Evolutionary conservation across 2,113 vertebrate genomes (phyloP).

Genomic region (Rhadina sibilatrix): DNA sequence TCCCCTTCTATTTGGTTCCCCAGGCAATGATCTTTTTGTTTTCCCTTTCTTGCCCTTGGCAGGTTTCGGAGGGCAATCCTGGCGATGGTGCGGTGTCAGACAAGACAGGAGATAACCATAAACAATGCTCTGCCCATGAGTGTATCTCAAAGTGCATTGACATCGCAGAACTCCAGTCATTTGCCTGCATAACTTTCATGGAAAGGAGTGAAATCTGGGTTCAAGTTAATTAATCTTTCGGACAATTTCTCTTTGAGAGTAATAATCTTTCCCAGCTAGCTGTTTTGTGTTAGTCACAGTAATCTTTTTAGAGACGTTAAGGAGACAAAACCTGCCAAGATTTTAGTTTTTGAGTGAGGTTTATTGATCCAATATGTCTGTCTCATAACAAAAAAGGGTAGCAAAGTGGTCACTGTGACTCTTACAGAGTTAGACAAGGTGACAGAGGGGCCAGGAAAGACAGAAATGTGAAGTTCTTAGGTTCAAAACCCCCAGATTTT

Average conservation of each 20-base stretch:
- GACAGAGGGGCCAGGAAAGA: neutral
- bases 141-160: slow-evolving; percentile 47
- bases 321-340: neutral
- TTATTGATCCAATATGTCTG: neutral
- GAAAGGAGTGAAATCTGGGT: neutral
- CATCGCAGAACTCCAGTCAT: neutral
- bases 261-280: neutral
- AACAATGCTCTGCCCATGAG: slow-evolving; percentile 84
- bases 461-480: neutral
- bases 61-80: slow-evolving; percentile 92
- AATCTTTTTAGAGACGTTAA: neutral
- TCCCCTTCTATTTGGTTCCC: neutral
- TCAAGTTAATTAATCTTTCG: neutral
- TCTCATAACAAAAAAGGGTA: neutral
- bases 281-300: neutral
- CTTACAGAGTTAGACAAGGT: neutral
- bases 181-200: neutral
- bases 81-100: slow-evolving; percentile 89
- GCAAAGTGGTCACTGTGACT: neutral
- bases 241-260: neutral
- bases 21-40: neutral
- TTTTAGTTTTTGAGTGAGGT: neutral
- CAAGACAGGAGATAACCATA: slow-evolving; percentile 81
- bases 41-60: neutral
- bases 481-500: neutral